Evolutionary conservation across 2,113 vertebrate species (phyloP), one percentile per base, ranked within the genome.

Genomic region (Thamnaconus septentrionalis): DNA sequence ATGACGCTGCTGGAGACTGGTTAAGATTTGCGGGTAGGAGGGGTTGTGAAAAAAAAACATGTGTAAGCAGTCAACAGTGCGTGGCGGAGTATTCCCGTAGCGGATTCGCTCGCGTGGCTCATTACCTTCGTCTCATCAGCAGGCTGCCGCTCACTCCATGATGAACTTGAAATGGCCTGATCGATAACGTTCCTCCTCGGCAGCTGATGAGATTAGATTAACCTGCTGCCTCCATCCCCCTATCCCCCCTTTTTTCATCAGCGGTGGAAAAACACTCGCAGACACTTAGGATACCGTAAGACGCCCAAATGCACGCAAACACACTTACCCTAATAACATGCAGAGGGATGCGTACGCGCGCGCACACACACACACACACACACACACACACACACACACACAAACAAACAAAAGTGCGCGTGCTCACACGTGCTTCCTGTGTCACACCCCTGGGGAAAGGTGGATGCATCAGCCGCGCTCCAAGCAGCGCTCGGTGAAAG

Each of bases 101-200:
- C 18, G 18, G 18, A 31, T 31, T 31, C 18, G 2, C 18, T 31
- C 18, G 18, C 18, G 18, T 31, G 18, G 18, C 18, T 2, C 18
- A 31, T 31, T 31, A 31, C 18, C 18, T 31, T 31, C 18, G 18
- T 31, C 18, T 31, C 18, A 31, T 31, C 18, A 31, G 18, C 18
- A 31, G 18, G 18, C 18, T 31, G 18, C 18, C 18, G 18, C 18
- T 56, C 44, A 64, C 67, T 68, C 46, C 49, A 12, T 42, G 59
- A 77, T 44, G 43, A 47, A 78, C 52, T 64, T 60, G 7, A 64
- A 44, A 31, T 4, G 2, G 41, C 3, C 8, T 0, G 67, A 87
- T 89, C 85, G 4, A 88, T 88, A 69, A 1, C 3, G 4, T 44
- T 53, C 45, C 45, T 65, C 56, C 57, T 77, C 52, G 63, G 57